Conservation (phyloP, 1,140 invertebrate species). For the Palaemon carinicauda region DNA sequence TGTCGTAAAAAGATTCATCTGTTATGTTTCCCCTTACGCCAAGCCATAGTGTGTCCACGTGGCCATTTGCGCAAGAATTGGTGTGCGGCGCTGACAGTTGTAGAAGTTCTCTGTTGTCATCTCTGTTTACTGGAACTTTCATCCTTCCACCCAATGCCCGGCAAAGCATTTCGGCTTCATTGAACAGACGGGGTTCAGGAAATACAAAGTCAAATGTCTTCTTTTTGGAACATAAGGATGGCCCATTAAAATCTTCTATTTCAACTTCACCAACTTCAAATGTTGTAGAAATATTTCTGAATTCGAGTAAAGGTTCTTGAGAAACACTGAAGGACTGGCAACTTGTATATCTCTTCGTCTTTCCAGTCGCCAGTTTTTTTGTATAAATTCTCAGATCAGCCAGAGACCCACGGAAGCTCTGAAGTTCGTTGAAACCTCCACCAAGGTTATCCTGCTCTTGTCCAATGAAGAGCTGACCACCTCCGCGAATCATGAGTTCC, state of each 20-base stretch:
- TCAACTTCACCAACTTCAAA: conserved; percentile 18
- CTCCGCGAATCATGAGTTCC: not conserved
- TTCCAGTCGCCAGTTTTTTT: not conserved
- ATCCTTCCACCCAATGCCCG: conserved; percentile 5
- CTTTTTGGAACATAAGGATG: not conserved
- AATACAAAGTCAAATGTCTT: conserved; percentile 17
- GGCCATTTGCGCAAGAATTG: not conserved
- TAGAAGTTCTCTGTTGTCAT: not conserved
- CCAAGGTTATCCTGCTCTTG: conserved; percentile 34
- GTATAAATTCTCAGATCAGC: conserved; percentile 9
- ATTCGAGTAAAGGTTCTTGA: not conserved
- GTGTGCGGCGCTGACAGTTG: not conserved
- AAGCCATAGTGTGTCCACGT: conserved; percentile 24
- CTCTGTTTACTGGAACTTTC: not conserved
- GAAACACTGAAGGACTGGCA: not conserved
- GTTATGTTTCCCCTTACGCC: conserved; percentile 9
- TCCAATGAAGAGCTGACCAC: conserved; percentile 15
- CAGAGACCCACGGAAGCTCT: conserved; percentile 27
- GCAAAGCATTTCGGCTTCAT: conserved; percentile 18
- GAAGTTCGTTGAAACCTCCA: conserved; percentile 36
- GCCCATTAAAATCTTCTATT: not conserved
- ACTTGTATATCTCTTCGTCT: not conserved
- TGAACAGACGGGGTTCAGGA: conserved; percentile 17
- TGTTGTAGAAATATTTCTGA: conserved; percentile 12
- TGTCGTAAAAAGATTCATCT: conserved; percentile 1